These are phyloP conservation scores for Blastobasis lacticolella DNA, from an alignment of 2,888 invertebrate species.

Conservation along the genomic window DNA sequence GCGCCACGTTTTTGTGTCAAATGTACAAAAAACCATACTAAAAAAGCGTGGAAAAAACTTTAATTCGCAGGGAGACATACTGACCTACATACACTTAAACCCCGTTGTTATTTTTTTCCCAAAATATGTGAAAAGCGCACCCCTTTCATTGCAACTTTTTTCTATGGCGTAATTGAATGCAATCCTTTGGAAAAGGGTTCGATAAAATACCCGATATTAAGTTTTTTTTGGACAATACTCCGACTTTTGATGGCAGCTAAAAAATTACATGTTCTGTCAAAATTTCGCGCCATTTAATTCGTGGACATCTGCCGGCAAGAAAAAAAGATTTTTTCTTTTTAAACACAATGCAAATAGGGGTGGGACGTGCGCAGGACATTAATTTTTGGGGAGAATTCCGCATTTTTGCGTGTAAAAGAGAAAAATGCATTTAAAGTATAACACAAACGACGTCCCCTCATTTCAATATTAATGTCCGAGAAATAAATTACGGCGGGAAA, in stretches of 20 bases:
- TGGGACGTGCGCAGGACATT: conserved; percentile 45
- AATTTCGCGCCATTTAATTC: conserved; percentile 70
- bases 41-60: conserved; percentile 30
- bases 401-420: conserved; percentile 60
- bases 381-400: conserved; percentile 66
- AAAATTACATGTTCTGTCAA: conserved; percentile 68
- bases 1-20: conserved; percentile 45
- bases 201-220: conserved; percentile 56
- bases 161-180: conserved; percentile 58
- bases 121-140: conserved; percentile 56
- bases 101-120: conserved; percentile 50
- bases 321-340: conserved; percentile 40
- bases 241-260: conserved; percentile 38
- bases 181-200: conserved; percentile 73
- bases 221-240: conserved; percentile 36
- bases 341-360: conserved; percentile 72
- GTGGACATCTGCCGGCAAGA: conserved; percentile 56
- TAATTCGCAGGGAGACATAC: conserved; percentile 54
- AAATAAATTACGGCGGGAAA: conserved; percentile 19
- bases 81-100: conserved; percentile 61
- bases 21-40: conserved; percentile 20
- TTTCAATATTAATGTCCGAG: conserved; percentile 60
- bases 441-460: conserved; percentile 56
- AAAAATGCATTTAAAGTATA: conserved; percentile 69
- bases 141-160: conserved; percentile 53